Percentiles rank a stretch among this genome's conserved stretches.
phyloP scores from a whole-genome alignment of 2,888 invertebrate species.

The Limnephilus rhombicus region DNA sequence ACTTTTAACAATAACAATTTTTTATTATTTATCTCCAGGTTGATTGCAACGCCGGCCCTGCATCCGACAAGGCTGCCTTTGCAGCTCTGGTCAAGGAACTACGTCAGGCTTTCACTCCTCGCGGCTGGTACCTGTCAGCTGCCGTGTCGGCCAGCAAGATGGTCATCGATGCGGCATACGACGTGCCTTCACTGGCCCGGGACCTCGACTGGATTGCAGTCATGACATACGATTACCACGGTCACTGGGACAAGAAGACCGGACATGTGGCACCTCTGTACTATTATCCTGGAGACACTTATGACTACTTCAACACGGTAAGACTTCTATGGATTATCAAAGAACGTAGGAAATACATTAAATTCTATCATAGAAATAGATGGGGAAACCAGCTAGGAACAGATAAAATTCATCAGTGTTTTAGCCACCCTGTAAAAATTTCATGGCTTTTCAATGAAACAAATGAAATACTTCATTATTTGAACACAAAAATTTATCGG shows the following conservation, averaged over 20 bases:
- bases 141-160: constrained; percentile 86
- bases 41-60: constrained; percentile 80
- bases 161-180: constrained; percentile 85
- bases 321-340: constrained; percentile 68
- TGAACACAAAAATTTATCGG: no score
- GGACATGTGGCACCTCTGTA: constrained; percentile 87
- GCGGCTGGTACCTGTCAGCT: constrained; percentile 82
- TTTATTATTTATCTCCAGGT: constrained; percentile 71
- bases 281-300: constrained; percentile 80
- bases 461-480: no score
- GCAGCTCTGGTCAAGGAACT: constrained; percentile 82
- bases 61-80: constrained; percentile 83
- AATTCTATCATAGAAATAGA: neutral
- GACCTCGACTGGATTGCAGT: constrained; percentile 89
- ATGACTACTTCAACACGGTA: constrained; percentile 84
- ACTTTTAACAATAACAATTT: no score
- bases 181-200: constrained; percentile 80
- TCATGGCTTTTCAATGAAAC: no score
- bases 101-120: constrained; percentile 79
- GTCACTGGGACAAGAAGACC: constrained; percentile 85
- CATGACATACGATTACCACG: constrained; percentile 90
- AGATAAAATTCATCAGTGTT: no score
- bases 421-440: no score
- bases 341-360: constrained; percentile 62
- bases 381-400: neutral